phyloP scores from a whole-genome alignment of 1,140 invertebrate genomes.

The Chrysoperla carnea region DNA sequence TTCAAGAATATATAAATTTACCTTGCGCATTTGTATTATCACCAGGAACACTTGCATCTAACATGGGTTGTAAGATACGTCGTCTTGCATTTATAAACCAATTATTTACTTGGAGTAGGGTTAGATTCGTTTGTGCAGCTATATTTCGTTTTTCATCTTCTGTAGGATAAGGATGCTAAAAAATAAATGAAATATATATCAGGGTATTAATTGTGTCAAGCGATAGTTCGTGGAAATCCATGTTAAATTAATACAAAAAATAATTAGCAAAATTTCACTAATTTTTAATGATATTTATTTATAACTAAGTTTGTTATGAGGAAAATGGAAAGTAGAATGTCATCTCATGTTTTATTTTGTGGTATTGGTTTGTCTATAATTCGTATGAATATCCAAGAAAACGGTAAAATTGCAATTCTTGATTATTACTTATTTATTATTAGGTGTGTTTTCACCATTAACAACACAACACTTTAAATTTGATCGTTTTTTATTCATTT shows the following conservation, averaged over 20 bases:
- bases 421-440: no score
- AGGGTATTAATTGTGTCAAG: not conserved
- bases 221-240: not conserved
- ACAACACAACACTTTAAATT: no score
- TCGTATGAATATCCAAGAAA: no score
- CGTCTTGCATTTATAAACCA: constrained; percentile 92
- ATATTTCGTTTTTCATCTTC: constrained; percentile 85
- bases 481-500: no score
- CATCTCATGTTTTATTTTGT: no score
- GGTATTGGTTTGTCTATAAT: no score
- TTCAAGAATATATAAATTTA: constrained; percentile 13
- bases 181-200: constrained; percentile 5
- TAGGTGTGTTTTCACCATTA: no score
- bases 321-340: no score
- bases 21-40: constrained; percentile 14
- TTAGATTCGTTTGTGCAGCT: constrained; percentile 72
- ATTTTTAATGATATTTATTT: no score
- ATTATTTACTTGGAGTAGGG: constrained; percentile 65
- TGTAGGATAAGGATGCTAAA: constrained; percentile 78
- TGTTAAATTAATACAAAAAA: not conserved
- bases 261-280: not conserved
- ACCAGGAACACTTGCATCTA: constrained; percentile 40
- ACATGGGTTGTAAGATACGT: constrained; percentile 81
- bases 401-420: no score
- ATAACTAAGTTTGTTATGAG: no score